Base-by-base conservation (phyloP, 2,888 invertebrate species). In the Tanypteryx hageni region DNA sequence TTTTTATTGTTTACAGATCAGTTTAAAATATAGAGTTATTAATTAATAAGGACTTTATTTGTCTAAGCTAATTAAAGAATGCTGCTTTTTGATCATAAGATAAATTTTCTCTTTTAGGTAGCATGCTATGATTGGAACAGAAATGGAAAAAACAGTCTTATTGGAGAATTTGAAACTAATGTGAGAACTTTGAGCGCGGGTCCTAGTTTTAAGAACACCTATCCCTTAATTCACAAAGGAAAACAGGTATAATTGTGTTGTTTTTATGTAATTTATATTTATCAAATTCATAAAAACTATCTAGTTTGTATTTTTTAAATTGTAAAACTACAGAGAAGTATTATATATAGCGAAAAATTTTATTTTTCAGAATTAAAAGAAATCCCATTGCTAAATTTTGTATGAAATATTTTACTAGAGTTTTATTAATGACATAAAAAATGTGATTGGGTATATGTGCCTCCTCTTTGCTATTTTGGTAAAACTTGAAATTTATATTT, bases 41-140 rank as follows among this genome's bases (percentile, higher is more conserved):
- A 27, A 16, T 7, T 44, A 16, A 31, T 44, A 44, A 44, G 27
- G 16, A 14, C 11, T 82, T 31, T 16, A 18, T 11, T 14, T 9
- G 14, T 10, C 27, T 31, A 83, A n/a, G 7, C n/a, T 44, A 57
- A 16, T 27, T 56, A 13, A 1, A 86, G 14, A 44, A n/a, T 27
- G 4, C 10, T 16, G 22, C 18, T 86, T 18, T 9, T 18, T 14
- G 14, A 61, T 64, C 7, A 64, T 1, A n/a, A 68, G 11, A 7
- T 14, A 13, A 16, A 59, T 61, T 31, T 8, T 89, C 18, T 44
- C 9, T 16, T 18, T 18, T 44, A 89, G 89, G 31, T 92, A 68
- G 95, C 95, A 92, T 96, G 96, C 93, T 96, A 94, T 94, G 96
- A 96, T 93, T 95, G 95, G 95, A 95, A 96, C 94, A 94, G 94